Conservation (phyloP, 2,797 vertebrate genomes). For the Galagoides demidoff region DNA sequence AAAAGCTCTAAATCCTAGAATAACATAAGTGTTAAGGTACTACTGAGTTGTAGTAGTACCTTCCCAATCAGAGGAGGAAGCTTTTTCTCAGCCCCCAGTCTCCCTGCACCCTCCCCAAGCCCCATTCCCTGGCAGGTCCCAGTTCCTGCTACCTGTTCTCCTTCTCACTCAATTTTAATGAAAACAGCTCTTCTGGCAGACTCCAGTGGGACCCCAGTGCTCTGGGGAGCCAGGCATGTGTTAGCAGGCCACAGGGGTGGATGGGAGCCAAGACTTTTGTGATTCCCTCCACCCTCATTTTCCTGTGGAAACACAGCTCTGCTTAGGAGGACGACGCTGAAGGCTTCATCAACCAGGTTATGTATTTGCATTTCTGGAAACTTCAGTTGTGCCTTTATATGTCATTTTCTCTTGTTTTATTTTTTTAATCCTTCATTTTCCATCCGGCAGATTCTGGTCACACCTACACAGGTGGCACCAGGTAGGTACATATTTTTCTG, state of each 20-base stretch:
- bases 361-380: constrained; percentile 49
- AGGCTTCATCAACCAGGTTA: constrained; percentile 48
- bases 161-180: constrained; percentile 32
- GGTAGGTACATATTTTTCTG: constrained; percentile 56
- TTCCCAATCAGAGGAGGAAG: neutral
- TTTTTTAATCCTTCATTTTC: constrained; percentile 50
- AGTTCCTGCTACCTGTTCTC: neutral
- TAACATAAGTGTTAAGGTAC: neutral
- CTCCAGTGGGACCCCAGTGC: neutral
- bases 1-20: neutral
- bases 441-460: constrained; percentile 22
- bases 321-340: constrained; percentile 3
- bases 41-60: rapidly evolving
- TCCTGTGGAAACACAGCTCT: constrained; percentile 62
- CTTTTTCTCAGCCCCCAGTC: neutral
- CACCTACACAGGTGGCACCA: constrained; percentile 58
- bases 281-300: constrained; percentile 56
- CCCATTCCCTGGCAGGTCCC: neutral
- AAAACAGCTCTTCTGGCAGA: constrained; percentile 29
- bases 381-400: constrained; percentile 51
- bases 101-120: neutral
- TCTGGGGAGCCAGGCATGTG: constrained; percentile 64
- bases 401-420: constrained; percentile 65
- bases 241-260: constrained; percentile 60
- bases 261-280: constrained; percentile 68